A percentile compares a stretch with the other conserved stretches of the same genome.
Evolutionary conservation across 2,888 invertebrate species (phyloP).

Genomic region (Sinopyrophorus schimmeli): DNA sequence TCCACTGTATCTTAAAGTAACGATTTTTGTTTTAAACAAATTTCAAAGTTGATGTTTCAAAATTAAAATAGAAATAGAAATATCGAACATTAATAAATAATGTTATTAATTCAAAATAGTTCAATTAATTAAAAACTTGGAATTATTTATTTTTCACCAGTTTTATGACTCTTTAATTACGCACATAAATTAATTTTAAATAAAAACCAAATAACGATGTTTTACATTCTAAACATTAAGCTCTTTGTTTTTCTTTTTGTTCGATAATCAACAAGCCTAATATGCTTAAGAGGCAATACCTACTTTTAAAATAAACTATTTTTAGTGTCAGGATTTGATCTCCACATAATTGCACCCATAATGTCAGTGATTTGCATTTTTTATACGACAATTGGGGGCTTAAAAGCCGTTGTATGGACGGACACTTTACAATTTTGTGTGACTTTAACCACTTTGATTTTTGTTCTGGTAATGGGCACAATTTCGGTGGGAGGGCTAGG

Average conservation of each 20-base stretch:
- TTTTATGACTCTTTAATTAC: neutral
- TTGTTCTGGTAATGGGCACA: slow-evolving; percentile 19
- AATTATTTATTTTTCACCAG: neutral
- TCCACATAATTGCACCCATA: slow-evolving; percentile 52
- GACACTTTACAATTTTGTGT: slow-evolving; percentile 57
- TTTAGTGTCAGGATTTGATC: slow-evolving; percentile 64
- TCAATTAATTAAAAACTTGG: neutral
- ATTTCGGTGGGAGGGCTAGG: slow-evolving; percentile 58
- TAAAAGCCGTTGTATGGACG: slow-evolving; percentile 70
- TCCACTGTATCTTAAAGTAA: too few species aligned
- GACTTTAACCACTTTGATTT: slow-evolving; percentile 11
- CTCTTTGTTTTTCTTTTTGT: neutral
- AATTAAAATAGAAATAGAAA: neutral
- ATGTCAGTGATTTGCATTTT: slow-evolving; percentile 76
- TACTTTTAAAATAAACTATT: slow-evolving; percentile 1
- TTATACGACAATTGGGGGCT: slow-evolving; percentile 72
- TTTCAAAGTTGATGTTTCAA: neutral
- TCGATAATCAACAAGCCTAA: too few species aligned
- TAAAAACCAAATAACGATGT: neutral
- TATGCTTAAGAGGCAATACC: neutral
- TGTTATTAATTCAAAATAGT: neutral
- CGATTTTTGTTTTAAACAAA: too few species aligned
- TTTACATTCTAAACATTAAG: neutral
- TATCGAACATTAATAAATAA: neutral
- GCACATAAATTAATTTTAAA: neutral